Evolutionary conservation across 1,140 invertebrate genomes (phyloP).

Genomic region (Phymorhynchus buccinoides): DNA sequence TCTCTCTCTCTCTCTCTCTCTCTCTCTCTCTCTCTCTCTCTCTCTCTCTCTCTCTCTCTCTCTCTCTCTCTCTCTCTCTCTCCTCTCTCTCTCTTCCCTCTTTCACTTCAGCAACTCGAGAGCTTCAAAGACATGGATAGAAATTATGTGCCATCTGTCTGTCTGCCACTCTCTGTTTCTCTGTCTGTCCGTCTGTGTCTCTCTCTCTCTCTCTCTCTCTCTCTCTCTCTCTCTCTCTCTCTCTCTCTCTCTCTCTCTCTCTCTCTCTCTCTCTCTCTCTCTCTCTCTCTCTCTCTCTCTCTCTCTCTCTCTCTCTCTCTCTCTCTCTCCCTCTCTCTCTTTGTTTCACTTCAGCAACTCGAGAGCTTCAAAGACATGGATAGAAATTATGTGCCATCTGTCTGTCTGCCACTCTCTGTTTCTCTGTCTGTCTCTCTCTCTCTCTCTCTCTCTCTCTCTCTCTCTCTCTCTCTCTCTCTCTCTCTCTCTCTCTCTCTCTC

Average conservation of each 20-base stretch:
- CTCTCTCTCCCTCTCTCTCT: constrained; percentile 18
- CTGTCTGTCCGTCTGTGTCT: too few relatives aligned
- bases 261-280: background rate
- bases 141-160: too few relatives aligned
- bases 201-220: constrained; percentile 20
- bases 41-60: background rate
- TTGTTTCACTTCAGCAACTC: background rate
- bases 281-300: background rate
- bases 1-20: constrained; percentile 22
- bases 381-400: background rate
- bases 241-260: background rate
- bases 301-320: background rate
- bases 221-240: constrained; percentile 4
- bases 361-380: too few relatives aligned
- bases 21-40: constrained; percentile 8
- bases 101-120: too few relatives aligned
- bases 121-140: too few relatives aligned
- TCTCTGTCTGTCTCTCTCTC: background rate
- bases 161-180: too few relatives aligned
- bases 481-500: background rate
- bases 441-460: constrained; percentile 19
- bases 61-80: background rate
- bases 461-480: background rate
- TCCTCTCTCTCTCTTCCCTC: background rate
- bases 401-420: background rate